Base-by-base conservation (phyloP, 1,140 invertebrate genomes). In the Drosophila yakuba region DNA sequence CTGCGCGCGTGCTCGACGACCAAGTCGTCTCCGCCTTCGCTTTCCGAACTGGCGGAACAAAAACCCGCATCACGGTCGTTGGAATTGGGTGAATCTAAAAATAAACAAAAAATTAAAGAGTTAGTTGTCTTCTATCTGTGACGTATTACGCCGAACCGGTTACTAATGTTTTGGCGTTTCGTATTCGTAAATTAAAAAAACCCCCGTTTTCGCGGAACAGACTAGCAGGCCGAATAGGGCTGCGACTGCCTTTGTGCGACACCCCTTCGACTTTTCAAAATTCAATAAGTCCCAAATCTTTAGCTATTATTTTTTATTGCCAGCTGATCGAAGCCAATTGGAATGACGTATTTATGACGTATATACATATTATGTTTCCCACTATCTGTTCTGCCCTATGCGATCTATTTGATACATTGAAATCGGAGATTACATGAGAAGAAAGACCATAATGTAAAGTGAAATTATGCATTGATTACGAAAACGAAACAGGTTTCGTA, bases 1-100 rank as follows among this genome's bases (percentile, higher is more conserved):
- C 75, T 73, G 32, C 55, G 72, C 51, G 80, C 68, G 74, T 83
- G 88, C 60, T 92, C 86, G 14, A 58, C 48, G 48, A 58, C 45
- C 50, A 91, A 68, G 51, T 96, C 95, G 61, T 96, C 95, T 1
- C 94, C 95, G 41, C 86, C 85, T 66, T 92, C 92, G 50, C 83
- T 88, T 62, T 89, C 84, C 2, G 91, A 92, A 54, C 92, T 92
- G 6, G 95, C 95, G 3, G 95, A 96, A 66, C 95, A 96, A 86
- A 96, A 96, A 28, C 95, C 95, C 2, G 95, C 95, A 82, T 96
- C 95, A 59, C 94, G 93, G 63, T 96, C 95, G 47, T 78, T 91
- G 51, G 91, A 92, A 74, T 86, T 90, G 59, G 88, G 91, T 50
- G 84, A 91, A 80, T 91, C 92, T 93, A 62, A 61, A 90, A 91